Conservation (phyloP, 37 sponge, comb jelly and placozoan species). For the Halichondria panicea region DNA sequence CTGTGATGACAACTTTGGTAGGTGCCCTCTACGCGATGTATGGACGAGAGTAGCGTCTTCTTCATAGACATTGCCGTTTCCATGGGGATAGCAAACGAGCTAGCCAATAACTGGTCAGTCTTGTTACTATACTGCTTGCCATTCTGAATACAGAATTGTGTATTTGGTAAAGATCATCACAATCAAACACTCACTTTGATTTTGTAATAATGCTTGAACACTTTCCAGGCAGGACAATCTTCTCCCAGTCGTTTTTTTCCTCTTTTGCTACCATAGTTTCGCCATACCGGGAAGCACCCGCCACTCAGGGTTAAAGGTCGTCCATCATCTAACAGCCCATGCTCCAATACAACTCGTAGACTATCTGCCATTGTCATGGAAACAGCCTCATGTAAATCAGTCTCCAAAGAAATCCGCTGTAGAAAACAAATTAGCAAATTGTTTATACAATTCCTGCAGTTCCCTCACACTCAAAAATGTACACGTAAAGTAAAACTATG, state of each 20-base stretch:
- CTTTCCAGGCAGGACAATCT: conserved; percentile 57
- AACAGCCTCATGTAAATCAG: conserved; percentile 57
- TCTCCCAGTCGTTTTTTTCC: neutral
- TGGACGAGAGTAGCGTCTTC: conserved; percentile 53
- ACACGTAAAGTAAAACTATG: neutral
- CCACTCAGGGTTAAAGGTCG: conserved; percentile 2
- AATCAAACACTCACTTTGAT: conserved; percentile 39
- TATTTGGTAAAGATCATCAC: too few relatives aligned
- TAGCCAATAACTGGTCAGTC: conserved; percentile 36
- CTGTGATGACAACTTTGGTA: conserved; percentile 13
- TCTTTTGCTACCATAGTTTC: conserved; percentile 3
- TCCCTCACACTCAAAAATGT: neutral
- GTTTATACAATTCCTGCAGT: neutral
- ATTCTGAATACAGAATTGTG: conserved; percentile 38
- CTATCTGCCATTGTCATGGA: conserved; percentile 58
- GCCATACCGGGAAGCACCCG: conserved; percentile 27
- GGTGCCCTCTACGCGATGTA: conserved; percentile 26
- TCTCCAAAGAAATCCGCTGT: conserved; percentile 41
- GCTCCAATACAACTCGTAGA: conserved; percentile 44
- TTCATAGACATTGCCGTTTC: conserved; percentile 32
- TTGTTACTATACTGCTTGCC: conserved; percentile 26
- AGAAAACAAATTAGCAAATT: neutral
- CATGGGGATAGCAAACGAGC: conserved; percentile 46
- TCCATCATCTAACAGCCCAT: conserved; percentile 17
- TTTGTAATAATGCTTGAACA: conserved; percentile 43